Evolutionary conservation across 2,113 vertebrate genomes (phyloP).

Genomic region (Fregetta grallaria): DNA sequence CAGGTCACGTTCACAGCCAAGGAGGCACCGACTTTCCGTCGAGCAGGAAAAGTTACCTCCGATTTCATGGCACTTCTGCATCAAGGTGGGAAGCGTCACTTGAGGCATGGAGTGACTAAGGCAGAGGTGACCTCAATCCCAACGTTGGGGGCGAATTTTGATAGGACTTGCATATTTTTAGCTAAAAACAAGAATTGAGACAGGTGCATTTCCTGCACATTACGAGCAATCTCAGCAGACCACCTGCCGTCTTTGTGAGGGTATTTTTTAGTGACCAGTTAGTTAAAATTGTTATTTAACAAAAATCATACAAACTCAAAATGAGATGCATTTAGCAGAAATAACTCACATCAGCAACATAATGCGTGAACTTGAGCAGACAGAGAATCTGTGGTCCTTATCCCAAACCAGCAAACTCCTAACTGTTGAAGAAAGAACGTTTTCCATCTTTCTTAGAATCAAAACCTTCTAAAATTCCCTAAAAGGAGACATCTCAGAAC

Average conservation of each 20-base stretch:
- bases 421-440: accelerated
- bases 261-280: no score
- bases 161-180: neutral
- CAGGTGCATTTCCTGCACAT: accelerated
- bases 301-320: neutral
- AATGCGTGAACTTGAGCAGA: accelerated
- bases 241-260: accelerated
- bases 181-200: neutral
- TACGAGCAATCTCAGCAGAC: neutral
- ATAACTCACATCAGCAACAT: neutral
- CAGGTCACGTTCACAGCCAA: neutral
- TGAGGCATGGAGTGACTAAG: neutral
- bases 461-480: neutral
- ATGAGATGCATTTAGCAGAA: neutral
- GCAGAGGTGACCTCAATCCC: neutral
- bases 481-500: neutral
- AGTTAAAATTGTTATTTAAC: neutral
- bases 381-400: neutral
- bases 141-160: neutral
- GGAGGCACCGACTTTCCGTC: neutral
- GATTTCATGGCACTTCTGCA: no score
- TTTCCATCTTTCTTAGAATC: neutral
- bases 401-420: no score
- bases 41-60: neutral
- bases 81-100: neutral